These are phyloP conservation scores for Lasius fuliginosus DNA, from an alignment of 2,888 invertebrate genomes.

Conservation along the genomic window DNA sequence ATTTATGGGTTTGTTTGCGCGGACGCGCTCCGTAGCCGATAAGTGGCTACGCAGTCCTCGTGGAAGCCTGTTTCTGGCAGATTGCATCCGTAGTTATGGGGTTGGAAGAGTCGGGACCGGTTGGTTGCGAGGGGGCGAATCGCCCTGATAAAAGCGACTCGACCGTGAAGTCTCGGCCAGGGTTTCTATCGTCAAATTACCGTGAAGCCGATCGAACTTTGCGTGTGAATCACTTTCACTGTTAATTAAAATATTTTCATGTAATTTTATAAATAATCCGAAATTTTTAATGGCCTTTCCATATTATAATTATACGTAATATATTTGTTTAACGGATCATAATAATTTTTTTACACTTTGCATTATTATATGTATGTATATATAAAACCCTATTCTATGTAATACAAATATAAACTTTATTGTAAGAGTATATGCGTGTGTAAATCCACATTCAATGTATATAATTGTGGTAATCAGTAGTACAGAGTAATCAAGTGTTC, in stretches of 20 bases:
- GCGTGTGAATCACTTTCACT: neutral
- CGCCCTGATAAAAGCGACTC: constrained; percentile 63
- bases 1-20: constrained; percentile 81
- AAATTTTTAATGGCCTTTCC: neutral
- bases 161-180: constrained; percentile 12
- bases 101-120: constrained; percentile 51
- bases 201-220: constrained; percentile 13
- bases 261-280: neutral
- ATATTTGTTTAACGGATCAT: neutral
- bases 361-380: neutral
- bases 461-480: neutral
- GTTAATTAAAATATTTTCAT: neutral
- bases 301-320: constrained; percentile 7
- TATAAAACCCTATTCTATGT: neutral
- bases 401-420: neutral
- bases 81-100: constrained; percentile 72
- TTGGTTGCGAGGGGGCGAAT: constrained; percentile 51
- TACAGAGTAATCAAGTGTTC: neutral
- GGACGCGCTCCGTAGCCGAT: constrained; percentile 71
- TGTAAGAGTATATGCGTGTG: neutral
- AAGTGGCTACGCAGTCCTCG: constrained; percentile 74
- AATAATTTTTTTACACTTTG: constrained; percentile 6
- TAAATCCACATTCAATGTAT: constrained; percentile 1
- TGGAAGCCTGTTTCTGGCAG: constrained; percentile 75
- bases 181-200: constrained; percentile 33